Conservation (phyloP, 2,888 invertebrate species). For the Nomada fucata region DNA sequence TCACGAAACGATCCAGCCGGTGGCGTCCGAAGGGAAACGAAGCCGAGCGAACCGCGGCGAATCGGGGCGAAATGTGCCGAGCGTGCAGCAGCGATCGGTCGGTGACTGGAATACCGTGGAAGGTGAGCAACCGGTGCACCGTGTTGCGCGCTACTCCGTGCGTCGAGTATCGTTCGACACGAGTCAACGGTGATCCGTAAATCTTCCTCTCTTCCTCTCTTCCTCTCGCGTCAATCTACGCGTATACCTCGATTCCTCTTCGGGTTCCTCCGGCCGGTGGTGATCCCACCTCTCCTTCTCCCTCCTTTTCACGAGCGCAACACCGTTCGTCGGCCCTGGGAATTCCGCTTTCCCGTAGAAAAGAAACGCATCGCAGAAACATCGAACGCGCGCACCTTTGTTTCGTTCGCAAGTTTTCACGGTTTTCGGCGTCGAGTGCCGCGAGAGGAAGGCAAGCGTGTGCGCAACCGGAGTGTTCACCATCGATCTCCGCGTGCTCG, state of each 20-base stretch:
- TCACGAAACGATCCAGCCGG: constrained; percentile 10
- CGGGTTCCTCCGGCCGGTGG: not conserved
- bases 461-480: not conserved
- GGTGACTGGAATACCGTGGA: constrained; percentile 19
- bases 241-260: not conserved
- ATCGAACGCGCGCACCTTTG: constrained; percentile 29
- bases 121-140: constrained; percentile 50
- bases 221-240: not conserved
- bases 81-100: not conserved
- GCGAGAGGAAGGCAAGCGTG: constrained; percentile 30
- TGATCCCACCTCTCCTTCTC: constrained; percentile 17
- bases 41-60: constrained; percentile 26
- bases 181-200: constrained; percentile 38
- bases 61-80: constrained; percentile 35
- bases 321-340: constrained; percentile 56
- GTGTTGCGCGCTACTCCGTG: constrained; percentile 20
- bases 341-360: constrained; percentile 63
- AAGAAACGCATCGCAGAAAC: constrained; percentile 63
- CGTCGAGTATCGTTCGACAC: constrained; percentile 28
- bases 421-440: not conserved
- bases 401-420: not conserved
- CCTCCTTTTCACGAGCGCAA: constrained; percentile 35
- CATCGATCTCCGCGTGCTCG: not conserved
- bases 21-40: constrained; percentile 13
- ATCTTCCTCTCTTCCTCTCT: constrained; percentile 27